Base-by-base conservation (phyloP, 2,888 invertebrate species). In the Clivina fossor region DNA sequence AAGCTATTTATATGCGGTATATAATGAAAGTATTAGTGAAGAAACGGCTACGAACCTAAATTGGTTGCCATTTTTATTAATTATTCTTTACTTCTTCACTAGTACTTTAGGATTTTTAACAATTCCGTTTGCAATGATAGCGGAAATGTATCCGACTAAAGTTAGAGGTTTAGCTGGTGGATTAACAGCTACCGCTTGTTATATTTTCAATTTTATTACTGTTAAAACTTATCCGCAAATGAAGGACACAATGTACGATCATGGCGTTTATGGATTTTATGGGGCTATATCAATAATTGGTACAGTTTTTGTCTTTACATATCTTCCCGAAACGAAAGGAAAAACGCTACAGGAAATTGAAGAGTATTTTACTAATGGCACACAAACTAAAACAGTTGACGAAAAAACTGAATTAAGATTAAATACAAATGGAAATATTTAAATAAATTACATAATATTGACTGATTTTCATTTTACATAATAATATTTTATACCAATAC, bases 81-180 rank as follows among this genome's bases (percentile, higher is more conserved):
- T 81, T 2, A 62, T 80, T 5, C 60, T 71, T 35, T 79, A 78
- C 61, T 78, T 80, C 55, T 74, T 79, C 54, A 71, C 73, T 13
- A 78, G 78, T 53, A 78, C 80, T 0, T 56, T 80, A 1, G 81
- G 81, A 0, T 80, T 79, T 59, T 66, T 80, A n/a, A 77, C 78
- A 0, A 62, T 81, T 2, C 81, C 81, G 0, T 81, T 79, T 64
- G 79, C 80, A 0, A 76, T 81, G 76, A 66, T 79, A 0, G 79
- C 80, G 1, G 81, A 81, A 62, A 70, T 81, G 4, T 81, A 77
- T 60, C 80, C 81, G 0, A 62, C 73, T 7, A 75, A 76, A 47
- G 75, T 80, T 1, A 73, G 79, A 22, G 80, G 80, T 3, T 68
- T 77, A 2, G 75, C 79, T 0, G 73, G 78, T 0, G 79, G 80